Conservation (phyloP, 35 echinoderm and acorn worm species). For the Apostichopus japonicus region DNA sequence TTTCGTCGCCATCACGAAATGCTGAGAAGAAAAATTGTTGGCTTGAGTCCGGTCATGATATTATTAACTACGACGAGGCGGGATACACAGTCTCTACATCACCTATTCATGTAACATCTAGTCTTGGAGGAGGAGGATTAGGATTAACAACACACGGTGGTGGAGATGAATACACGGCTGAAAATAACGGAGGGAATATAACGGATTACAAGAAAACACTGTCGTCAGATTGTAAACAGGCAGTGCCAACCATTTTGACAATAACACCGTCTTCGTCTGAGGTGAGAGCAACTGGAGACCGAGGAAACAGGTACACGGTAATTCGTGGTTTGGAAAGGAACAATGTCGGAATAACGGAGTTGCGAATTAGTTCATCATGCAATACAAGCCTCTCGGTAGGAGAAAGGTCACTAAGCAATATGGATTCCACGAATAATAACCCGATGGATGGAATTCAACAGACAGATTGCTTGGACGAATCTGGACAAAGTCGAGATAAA, state of each 20-base stretch:
- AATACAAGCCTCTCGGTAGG: conserved; percentile 13
- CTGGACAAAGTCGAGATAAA: conserved; percentile 42
- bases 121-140: not conserved
- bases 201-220: conserved; percentile 31
- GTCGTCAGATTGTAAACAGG: not conserved
- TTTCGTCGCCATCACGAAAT: conserved; percentile 55
- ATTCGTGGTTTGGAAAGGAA: conserved; percentile 9
- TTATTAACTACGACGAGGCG: not conserved
- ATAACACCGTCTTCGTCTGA: conserved; percentile 42
- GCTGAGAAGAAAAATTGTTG: conserved; percentile 31
- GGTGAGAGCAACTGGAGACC: not conserved
- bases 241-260: conserved; percentile 37
- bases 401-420: conserved; percentile 32
- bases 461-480: conserved; percentile 30
- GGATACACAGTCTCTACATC: conserved; percentile 9
- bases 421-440: conserved; percentile 40
- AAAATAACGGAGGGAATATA: conserved; percentile 42
- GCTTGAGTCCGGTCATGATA: conserved; percentile 25
- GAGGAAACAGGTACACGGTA: not conserved
- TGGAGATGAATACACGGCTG: conserved; percentile 3
- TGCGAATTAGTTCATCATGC: conserved; percentile 45
- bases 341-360: conserved; percentile 40
- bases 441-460: conserved; percentile 35
- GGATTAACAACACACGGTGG: conserved; percentile 13
- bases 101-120: conserved; percentile 35